Conservation (phyloP, 2,888 invertebrate species). For the Drosophila melanocephala region DNA sequence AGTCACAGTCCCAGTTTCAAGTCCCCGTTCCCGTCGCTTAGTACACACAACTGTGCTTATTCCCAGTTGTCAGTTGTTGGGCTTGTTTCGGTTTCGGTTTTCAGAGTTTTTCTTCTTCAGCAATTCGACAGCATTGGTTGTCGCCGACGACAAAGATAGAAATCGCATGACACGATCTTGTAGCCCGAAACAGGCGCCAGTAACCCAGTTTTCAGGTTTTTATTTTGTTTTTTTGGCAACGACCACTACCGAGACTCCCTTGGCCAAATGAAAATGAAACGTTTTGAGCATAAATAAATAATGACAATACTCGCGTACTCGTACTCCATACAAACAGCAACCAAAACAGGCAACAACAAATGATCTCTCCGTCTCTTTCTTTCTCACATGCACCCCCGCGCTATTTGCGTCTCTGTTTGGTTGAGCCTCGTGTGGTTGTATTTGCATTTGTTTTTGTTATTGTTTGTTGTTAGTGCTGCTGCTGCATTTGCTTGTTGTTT, state of each 20-base stretch:
- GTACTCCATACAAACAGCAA: conserved; percentile 32
- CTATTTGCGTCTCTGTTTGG: neutral
- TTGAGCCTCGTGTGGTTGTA: conserved; percentile 21
- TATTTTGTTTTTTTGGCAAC: conserved; percentile 23
- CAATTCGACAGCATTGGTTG: conserved; percentile 74
- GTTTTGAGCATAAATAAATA: conserved; percentile 81
- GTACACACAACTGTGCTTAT: conserved; percentile 30
- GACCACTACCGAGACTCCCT: conserved; percentile 65
- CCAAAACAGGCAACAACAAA: conserved; percentile 80
- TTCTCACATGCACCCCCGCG: conserved; percentile 11
- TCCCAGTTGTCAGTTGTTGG: conserved; percentile 56
- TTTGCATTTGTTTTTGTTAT: conserved; percentile 63
- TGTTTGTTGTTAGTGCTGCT: conserved; percentile 42
- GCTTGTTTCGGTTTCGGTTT: conserved; percentile 48
- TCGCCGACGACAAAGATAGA: conserved; percentile 81
- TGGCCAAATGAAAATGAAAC: conserved; percentile 79
- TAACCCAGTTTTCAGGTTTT: conserved; percentile 80
- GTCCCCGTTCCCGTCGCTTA: conserved; percentile 27
- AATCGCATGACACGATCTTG: conserved; percentile 82
- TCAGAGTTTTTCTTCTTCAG: conserved; percentile 72
- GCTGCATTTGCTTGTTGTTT: conserved; percentile 77
- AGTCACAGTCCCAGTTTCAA: conserved; percentile 32
- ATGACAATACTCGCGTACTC: conserved; percentile 71
- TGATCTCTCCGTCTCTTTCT: conserved; percentile 49
- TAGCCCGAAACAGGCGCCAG: conserved; percentile 82